Percentiles rank a stretch among this genome's conserved stretches.
Conservation (phyloP, 2,113 vertebrate genomes). For the Bufo bufo region DNA sequence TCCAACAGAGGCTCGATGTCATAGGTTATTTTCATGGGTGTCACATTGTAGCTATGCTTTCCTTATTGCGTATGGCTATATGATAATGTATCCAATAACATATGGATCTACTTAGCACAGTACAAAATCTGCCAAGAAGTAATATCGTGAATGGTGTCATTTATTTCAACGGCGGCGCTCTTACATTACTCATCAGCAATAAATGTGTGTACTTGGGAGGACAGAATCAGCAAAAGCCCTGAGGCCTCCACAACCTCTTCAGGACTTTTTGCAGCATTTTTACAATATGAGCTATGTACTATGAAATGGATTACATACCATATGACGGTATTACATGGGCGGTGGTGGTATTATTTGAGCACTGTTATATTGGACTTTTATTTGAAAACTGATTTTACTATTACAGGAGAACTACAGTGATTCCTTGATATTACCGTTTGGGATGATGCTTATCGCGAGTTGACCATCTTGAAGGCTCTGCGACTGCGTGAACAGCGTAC, state of each 20-base stretch:
- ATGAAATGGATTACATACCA: background rate
- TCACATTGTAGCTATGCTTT: no score
- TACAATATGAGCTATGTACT: background rate
- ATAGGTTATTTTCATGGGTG: no score
- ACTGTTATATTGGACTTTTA: no score
- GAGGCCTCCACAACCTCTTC: background rate
- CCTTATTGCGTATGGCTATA: no score
- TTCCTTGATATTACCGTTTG: background rate
- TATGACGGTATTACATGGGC: background rate
- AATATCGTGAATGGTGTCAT: no score
- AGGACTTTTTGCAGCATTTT: background rate
- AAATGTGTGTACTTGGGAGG: background rate
- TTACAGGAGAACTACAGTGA: background rate
- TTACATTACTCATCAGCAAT: no score
- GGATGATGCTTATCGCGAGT: background rate
- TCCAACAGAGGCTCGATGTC: no score
- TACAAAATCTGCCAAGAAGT: no score
- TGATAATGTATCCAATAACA: no score
- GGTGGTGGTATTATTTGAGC: background rate
- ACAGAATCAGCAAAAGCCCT: background rate
- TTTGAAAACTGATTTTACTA: background rate
- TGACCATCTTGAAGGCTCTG: background rate
- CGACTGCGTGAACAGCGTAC: background rate
- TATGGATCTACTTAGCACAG: no score
- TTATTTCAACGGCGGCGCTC: no score